Evolutionary conservation across 2,113 vertebrate genomes (phyloP).

Genomic region (Lampris incognitus): DNA sequence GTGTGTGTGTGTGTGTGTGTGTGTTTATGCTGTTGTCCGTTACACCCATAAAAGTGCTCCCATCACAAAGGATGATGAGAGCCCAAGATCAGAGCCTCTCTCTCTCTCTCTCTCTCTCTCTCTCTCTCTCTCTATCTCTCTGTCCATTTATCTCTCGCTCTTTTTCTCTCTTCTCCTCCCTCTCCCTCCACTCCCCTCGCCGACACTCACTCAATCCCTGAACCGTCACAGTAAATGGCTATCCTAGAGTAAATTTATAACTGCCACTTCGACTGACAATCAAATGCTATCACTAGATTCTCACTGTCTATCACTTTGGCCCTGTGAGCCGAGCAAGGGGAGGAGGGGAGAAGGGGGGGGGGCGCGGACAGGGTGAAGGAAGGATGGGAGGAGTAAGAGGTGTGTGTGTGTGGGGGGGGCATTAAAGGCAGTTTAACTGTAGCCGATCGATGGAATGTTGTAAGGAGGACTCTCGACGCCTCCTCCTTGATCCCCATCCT

Average conservation of each 20-base stretch:
- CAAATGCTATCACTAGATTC: constrained; percentile 81
- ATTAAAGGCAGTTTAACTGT: constrained; percentile 58
- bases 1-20: constrained; percentile 9
- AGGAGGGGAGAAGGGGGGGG: constrained; percentile 9
- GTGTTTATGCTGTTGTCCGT: constrained; percentile 39
- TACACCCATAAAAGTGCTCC: constrained; percentile 73
- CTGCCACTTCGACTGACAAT: constrained; percentile 85
- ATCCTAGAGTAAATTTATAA: constrained; percentile 84
- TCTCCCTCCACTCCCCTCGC: constrained; percentile 24
- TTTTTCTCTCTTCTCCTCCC: constrained; percentile 21
- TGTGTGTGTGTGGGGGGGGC: not conserved
- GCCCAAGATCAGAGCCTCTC: constrained; percentile 66
- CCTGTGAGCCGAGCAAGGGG: constrained; percentile 51
- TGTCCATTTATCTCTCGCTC: not conserved
- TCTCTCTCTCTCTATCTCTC: constrained; percentile 20
- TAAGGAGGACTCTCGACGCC: constrained; percentile 43
- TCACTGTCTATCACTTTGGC: constrained; percentile 80
- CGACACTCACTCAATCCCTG: constrained; percentile 56
- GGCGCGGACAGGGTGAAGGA: constrained; percentile 29
- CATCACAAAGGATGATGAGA: constrained; percentile 75
- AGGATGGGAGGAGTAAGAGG: constrained; percentile 18
- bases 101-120: constrained; percentile 29
- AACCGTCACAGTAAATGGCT: constrained; percentile 77
- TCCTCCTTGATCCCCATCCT: constrained; percentile 3
- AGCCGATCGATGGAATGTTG: constrained; percentile 75